phyloP scores from a whole-genome alignment of 2,888 invertebrate species.

The Terebella lapidaria region DNA sequence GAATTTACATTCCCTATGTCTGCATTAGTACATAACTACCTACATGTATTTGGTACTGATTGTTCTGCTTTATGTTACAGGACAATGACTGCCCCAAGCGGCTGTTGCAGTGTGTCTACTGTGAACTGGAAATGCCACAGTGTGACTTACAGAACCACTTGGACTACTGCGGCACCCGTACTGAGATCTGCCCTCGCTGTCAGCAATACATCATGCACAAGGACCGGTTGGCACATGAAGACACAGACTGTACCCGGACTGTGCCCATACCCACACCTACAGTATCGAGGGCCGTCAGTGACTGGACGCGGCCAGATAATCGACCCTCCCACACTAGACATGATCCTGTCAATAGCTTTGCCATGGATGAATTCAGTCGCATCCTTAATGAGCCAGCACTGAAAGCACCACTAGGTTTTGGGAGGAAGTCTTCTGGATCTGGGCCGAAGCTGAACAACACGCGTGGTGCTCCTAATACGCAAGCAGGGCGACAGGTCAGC shows the following conservation, averaged over 20 bases:
- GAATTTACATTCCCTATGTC: background rate
- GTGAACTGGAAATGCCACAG: conserved; percentile 64
- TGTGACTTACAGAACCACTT: conserved; percentile 63
- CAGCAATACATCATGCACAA: conserved; percentile 67
- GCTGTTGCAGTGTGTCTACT: conserved; percentile 63
- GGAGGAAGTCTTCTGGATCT: too few relatives aligned
- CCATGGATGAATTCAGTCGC: background rate
- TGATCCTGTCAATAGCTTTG: background rate
- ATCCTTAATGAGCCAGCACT: background rate
- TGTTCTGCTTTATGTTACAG: too few relatives aligned
- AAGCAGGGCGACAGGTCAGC: too few relatives aligned
- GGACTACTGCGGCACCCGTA: conserved; percentile 68
- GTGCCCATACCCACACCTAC: conserved; percentile 20
- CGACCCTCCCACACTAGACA: too few relatives aligned
- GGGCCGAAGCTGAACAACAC: background rate
- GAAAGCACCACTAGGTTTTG: too few relatives aligned
- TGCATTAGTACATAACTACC: background rate
- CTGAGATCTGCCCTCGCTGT: conserved; percentile 66
- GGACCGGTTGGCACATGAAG: conserved; percentile 66
- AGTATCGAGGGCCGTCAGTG: too few relatives aligned
- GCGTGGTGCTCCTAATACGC: too few relatives aligned
- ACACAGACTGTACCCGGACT: conserved; percentile 44
- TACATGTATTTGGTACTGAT: too few relatives aligned
- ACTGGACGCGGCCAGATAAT: too few relatives aligned
- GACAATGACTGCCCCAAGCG: conserved; percentile 60